Base-by-base conservation (phyloP, 2,888 invertebrate genomes). In the Ephialtes manifestator region DNA sequence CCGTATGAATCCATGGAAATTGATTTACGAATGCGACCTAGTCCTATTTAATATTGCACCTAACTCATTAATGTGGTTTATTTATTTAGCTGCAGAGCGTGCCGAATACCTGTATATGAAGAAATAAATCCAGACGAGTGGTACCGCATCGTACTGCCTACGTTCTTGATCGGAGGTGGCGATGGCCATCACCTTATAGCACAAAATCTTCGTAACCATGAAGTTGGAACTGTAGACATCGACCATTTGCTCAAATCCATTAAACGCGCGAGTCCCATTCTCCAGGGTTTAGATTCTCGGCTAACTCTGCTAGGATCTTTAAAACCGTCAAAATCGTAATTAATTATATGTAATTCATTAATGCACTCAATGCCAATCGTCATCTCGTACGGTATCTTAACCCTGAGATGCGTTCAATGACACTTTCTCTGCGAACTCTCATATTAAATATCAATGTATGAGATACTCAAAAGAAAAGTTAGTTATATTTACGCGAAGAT, bases 121-220 rank as follows among this genome's bases (percentile, higher is more conserved):
- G 95, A 96, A 0, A 94, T 97, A 15, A 94, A 96, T 55, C 88
- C 91, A 0, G 92, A 95, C 51, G 94, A 95, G 87, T 94, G 94
- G 24, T 98, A 98, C 94, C 94, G 95, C 10, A 93, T 98, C 0
- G 94, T 96, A 18, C 91, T 96, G 1, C 95, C 96, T 63, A 95
- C 95, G 1, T 92, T 90, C 70, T 35, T 93, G 1, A 15, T 88
- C 0, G 4, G n/a, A 0, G 97, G 97, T 13, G 97, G 97, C 65
- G 97, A 97, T 90, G 97, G 96, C 0, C 97, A 95, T 91, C 89
- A 94, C 81, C 95, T 95, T 88, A 92, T 95, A 89, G 90, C 94
- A 0, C 91, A 95, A 0, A 94, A 96, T 89, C 92, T 95, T 20
- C 93, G 94, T 83, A 95, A 96, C 90, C 79, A 95, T 31, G 90